Percentiles rank a stretch among this genome's conserved stretches.
phyloP scores from a whole-genome alignment of 2,113 vertebrate genomes.

The Pyxicephalus adspersus region DNA sequence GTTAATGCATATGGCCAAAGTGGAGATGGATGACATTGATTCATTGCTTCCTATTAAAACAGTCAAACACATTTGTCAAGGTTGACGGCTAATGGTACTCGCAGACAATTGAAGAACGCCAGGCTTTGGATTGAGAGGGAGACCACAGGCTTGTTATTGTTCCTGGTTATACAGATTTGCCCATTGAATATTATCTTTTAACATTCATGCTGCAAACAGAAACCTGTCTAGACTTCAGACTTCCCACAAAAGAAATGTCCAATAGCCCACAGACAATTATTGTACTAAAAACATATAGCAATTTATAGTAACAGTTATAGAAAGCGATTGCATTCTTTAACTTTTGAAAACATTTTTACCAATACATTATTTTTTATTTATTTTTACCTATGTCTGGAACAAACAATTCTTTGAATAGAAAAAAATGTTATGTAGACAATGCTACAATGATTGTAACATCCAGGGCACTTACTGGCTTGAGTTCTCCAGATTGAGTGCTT shows the following conservation, averaged over 20 bases:
- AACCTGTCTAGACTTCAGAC: not conserved
- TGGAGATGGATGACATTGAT: conserved; percentile 41
- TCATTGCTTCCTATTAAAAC: conserved; percentile 47
- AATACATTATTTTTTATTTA: no score
- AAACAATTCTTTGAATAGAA: no score
- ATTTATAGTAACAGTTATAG: no score
- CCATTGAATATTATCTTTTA: not conserved
- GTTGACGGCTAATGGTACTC: conserved; percentile 36
- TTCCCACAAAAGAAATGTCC: not conserved
- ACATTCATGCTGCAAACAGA: not conserved
- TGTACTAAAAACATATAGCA: no score
- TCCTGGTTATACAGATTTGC: not conserved
- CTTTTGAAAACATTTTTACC: no score
- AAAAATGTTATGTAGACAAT: no score
- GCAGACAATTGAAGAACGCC: conserved; percentile 20
- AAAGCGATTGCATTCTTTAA: no score
- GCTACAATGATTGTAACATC: no score
- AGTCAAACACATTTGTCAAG: conserved; percentile 40
- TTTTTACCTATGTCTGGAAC: no score
- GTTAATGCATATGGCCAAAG: conserved; percentile 42
- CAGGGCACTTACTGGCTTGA: no score
- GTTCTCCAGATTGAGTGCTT: no score
- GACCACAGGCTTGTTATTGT: conserved; percentile 9
- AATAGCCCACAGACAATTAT: no score
- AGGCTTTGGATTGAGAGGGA: conserved; percentile 16